These are phyloP conservation scores for Pogonomyrmex californicus DNA, from an alignment of 1,140 invertebrate genomes.

Conservation along the genomic window DNA sequence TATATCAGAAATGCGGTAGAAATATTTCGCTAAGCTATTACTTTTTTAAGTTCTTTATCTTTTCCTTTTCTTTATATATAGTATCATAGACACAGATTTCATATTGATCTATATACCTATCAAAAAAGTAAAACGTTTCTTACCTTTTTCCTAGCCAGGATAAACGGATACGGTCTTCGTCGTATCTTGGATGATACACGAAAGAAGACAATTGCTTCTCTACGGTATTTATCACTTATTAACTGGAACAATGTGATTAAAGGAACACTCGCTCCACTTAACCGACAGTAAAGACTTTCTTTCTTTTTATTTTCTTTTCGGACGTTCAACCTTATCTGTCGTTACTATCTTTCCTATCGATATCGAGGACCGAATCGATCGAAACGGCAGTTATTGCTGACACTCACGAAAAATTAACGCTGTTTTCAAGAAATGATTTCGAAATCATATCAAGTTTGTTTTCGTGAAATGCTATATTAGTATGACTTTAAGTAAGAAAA, in stretches of 20 bases:
- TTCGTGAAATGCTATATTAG: slow-evolving; percentile 9
- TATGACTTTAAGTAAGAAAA: neutral
- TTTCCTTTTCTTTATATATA: neutral
- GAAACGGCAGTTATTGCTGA: slow-evolving; percentile 16
- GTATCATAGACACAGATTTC: neutral
- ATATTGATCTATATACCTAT: slow-evolving; percentile 20
- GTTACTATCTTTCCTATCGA: slow-evolving; percentile 59
- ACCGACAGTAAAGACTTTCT: slow-evolving; percentile 56
- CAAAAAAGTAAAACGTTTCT: slow-evolving; percentile 46
- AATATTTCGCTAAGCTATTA: neutral
- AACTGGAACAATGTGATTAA: slow-evolving; percentile 65
- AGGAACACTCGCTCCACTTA: slow-evolving; percentile 63
- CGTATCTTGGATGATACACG: slow-evolving; percentile 18
- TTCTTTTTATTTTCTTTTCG: slow-evolving; percentile 26
- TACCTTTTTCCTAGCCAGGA: slow-evolving; percentile 6
- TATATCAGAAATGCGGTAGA: neutral
- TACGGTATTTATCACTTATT: slow-evolving; percentile 70
- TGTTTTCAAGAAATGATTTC: slow-evolving; percentile 27
- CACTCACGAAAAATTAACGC: slow-evolving; percentile 9
- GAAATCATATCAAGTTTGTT: slow-evolving; percentile 30
- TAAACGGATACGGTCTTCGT: slow-evolving; percentile 51
- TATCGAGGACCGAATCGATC: slow-evolving; percentile 34
- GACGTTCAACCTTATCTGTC: slow-evolving; percentile 55
- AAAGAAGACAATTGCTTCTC: slow-evolving; percentile 52
- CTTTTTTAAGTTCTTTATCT: neutral